phyloP scores from a whole-genome alignment of 2,113 vertebrate genomes.

The Nettapus auritus region DNA sequence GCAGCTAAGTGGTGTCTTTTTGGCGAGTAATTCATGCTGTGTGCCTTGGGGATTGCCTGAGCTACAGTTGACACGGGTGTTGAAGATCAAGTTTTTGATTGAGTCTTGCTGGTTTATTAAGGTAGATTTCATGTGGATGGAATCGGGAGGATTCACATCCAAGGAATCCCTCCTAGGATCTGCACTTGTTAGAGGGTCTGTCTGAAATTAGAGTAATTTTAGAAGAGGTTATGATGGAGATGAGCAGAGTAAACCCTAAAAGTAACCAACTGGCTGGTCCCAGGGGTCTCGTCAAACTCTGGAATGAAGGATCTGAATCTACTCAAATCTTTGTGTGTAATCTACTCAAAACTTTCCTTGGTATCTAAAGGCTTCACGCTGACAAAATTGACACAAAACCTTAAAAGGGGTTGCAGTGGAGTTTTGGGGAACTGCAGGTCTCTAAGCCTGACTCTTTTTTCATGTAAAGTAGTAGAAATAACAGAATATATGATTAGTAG shows the following conservation, averaged over 20 bases:
- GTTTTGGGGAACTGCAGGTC: neutral
- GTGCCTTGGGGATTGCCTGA: neutral
- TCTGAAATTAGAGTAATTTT: neutral
- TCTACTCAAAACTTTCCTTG: neutral
- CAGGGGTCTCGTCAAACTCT: neutral
- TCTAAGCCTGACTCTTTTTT: neutral
- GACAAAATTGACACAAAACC: neutral
- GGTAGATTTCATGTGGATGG: neutral
- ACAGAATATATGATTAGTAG: neutral
- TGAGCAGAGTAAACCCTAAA: neutral
- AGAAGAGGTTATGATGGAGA: neutral
- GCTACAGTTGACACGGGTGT: no score
- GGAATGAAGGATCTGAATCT: neutral
- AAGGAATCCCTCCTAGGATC: accelerated
- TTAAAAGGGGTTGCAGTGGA: neutral
- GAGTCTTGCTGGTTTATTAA: neutral
- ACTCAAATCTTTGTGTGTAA: accelerated
- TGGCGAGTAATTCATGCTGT: neutral
- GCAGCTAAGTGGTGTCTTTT: neutral
- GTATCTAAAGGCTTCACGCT: neutral
- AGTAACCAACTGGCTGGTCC: neutral
- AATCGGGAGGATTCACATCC: accelerated
- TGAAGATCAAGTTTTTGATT: neutral
- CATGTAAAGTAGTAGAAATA: neutral
- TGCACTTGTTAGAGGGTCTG: accelerated